These are phyloP conservation scores for Poecile montanus DNA, from an alignment of 2,797 vertebrate species.

Conservation along the genomic window DNA sequence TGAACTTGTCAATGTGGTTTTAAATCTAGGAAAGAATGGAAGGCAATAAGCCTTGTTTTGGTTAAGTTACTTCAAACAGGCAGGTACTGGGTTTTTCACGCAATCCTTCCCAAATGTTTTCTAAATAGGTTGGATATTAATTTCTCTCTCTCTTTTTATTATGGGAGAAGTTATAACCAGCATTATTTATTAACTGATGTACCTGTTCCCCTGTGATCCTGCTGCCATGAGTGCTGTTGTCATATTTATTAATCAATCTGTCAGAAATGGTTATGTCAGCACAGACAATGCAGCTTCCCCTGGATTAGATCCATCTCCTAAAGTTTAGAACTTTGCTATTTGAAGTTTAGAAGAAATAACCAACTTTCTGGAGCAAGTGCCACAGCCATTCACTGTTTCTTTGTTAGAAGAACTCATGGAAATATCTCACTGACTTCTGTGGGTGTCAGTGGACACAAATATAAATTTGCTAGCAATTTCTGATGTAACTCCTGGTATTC, in stretches of 20 bases:
- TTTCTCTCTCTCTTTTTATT: background rate
- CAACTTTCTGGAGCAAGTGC: background rate
- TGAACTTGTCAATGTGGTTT: background rate
- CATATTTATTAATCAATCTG: constrained; percentile 35
- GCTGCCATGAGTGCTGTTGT: background rate
- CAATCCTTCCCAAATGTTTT: background rate
- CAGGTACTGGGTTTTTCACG: background rate
- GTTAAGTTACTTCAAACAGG: background rate
- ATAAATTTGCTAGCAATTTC: background rate
- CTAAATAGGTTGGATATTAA: background rate
- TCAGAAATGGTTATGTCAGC: constrained; percentile 33
- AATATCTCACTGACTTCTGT: background rate
- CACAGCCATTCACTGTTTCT: background rate
- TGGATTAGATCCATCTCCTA: background rate
- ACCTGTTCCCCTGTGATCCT: background rate
- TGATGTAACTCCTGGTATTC: background rate
- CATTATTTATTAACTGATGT: background rate
- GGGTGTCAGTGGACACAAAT: background rate
- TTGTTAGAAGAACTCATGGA: background rate
- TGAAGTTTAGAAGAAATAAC: background rate
- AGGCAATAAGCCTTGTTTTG: background rate
- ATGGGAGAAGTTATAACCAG: background rate
- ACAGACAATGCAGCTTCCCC: background rate
- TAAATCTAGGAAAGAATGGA: background rate
- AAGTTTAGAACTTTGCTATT: background rate